Evolutionary conservation across 1,140 invertebrate genomes (phyloP).

Genomic region (Sarcophaga peregrina): DNA sequence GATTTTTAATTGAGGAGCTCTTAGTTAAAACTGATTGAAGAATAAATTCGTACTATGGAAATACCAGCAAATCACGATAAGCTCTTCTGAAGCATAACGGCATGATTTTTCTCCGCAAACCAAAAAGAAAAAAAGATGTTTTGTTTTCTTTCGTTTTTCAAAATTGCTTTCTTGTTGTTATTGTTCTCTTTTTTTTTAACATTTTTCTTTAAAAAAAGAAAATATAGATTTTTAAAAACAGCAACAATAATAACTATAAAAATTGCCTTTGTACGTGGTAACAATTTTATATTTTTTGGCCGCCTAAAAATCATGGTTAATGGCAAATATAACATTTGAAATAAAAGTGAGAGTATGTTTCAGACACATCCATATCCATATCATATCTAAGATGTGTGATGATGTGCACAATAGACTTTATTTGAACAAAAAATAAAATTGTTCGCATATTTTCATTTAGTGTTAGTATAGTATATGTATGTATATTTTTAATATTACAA

Average conservation of each 20-base stretch:
- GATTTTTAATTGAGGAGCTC: neutral
- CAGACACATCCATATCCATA: too few species aligned
- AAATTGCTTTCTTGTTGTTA: neutral
- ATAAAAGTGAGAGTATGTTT: conserved; percentile 14
- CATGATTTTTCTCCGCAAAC: conserved; percentile 19
- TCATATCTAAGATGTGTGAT: too few species aligned
- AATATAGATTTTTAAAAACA: neutral
- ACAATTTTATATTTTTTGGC: neutral
- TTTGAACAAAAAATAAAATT: too few species aligned
- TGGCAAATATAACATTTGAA: neutral
- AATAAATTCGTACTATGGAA: conserved; percentile 25
- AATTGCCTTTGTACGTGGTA: too few species aligned
- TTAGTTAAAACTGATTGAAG: conserved; percentile 31
- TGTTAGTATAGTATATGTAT: too few species aligned
- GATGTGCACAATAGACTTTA: too few species aligned
- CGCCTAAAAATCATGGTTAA: conserved; percentile 1
- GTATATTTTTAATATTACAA: too few species aligned
- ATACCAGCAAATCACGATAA: conserved; percentile 18
- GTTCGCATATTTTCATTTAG: too few species aligned
- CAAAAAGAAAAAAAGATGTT: neutral
- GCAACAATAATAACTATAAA: too few species aligned
- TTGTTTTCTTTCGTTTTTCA: neutral
- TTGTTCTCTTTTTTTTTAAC: conserved; percentile 6
- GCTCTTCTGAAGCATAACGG: conserved; percentile 5
- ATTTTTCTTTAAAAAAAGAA: conserved; percentile 3